Base-by-base conservation (phyloP, 2,113 vertebrate genomes). In the Periophthalmus modestus region DNA sequence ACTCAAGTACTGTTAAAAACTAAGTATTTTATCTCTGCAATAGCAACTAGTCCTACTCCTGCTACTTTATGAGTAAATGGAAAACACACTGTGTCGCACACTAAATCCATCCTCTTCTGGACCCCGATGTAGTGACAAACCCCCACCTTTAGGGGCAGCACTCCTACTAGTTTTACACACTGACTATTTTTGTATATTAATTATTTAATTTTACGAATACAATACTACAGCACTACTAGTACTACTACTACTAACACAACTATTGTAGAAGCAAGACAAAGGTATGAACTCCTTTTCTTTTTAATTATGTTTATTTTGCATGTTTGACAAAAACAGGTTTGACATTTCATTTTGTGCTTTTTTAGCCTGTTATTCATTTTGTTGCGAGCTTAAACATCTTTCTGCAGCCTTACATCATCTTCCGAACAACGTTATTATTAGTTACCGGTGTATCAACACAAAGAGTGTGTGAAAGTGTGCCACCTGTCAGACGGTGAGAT, bases 401-500 rank as follows among this genome's bases (percentile, higher is more conserved):
- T 48, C 11, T 43, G 68, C 43, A 50, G 3, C 36, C 58, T 43
- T 33, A 69, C 62, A 75, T 79, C 21, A 74, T 83, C 71, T 79
- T 43, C 4, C 1, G 36, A 50, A 50, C 66, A 6, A 67, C 52
- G 71, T 72, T 73, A 80, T 70, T 36, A 73, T 39, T 77, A 71
- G 16, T 59, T 73, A 62, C 50, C 65, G 69, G 24, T 66, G 55
- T 23, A 84, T 72, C 39, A 24, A 19, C 28, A 16, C 54, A 70
- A 3, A 28, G 43, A 69, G 7, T 43, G 39, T 43, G 39, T 43
- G 54, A 82, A 87, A 81, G 72, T 76, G 54, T 83, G 73, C 72
- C 82, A 80, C 74, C 82, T 86, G 72, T 74, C 85, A 88, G 15
- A 70, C 61, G 16, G 58, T 28, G 52, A 65, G 58, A 63, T 66